Evolutionary conservation across 2,888 invertebrate genomes (phyloP), one percentile per base, ranked within the genome.

Genomic region (Trachelus tabidus): DNA sequence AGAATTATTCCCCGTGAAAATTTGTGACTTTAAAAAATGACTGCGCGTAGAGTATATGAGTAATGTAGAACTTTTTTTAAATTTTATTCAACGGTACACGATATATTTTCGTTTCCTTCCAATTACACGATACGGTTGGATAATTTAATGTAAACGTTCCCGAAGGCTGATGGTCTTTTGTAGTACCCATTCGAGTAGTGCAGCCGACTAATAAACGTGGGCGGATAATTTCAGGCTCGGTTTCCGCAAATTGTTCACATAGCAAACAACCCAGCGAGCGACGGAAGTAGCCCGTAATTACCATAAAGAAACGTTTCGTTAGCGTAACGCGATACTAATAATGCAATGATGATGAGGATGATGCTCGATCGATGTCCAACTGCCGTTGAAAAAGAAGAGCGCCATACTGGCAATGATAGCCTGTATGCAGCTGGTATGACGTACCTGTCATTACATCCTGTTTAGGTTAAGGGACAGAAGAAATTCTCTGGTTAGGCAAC

Each of bases 181-280:
- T 56, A 9, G 56, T 56, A 56, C 23, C 56, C 56, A 56, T 56
- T 56, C 23, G 56, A 56, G 56, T 9, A 23, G 56, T 23, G 56
- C 23, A 56, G 56, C 23, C 56, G 56, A 56, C 56, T 56, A 56
- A 56, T 56, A 56, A 56, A 56, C 81, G 80, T 82, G 79, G 79
- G 82, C 81, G 80, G 78, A 76, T 86, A 88, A 88, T 88, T 85
- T 82, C 77, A 85, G 87, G 85, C 84, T 87, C 83, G 81, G 82
- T 87, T 87, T 87, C 87, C 87, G 85, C 84, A 84, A 85, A 87
- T 87, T 83, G 84, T 87, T 85, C 71, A 85, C 83, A 77, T 82
- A 83, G 80, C 84, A 82, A 85, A 87, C 87, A 86, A 87, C 84
- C 80, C 56, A 56, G 23, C 56, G 23, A 56, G 83, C 79, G 33